Evolutionary conservation across 2,797 vertebrate species (phyloP), one percentile per base, ranked within the genome.

Genomic region (Ataeniobius toweri): DNA sequence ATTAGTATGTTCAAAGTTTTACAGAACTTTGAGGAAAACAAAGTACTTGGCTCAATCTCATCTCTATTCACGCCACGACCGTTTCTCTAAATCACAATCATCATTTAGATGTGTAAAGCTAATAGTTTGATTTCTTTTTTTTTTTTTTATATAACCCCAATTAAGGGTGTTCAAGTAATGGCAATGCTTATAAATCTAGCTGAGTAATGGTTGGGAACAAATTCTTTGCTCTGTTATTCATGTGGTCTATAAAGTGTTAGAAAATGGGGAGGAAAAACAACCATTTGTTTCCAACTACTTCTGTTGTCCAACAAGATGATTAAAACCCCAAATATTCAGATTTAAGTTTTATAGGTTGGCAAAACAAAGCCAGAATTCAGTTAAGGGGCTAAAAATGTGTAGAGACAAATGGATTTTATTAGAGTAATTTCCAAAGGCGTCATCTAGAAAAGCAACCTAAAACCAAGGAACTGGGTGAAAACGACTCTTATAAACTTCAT

Each of bases 171-270:
- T 74, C 56, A 12, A 72, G 69, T 58, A 63, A 55, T 18, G 26
- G 18, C 51, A 73, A 22, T 70, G 78, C 31, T 74, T 77, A 69
- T 51, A 59, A 82, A 79, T 51, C 55, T 58, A n/a, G 58, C 44
- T 36, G 36, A 61, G 41, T 61, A 48, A 75, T 76, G 50, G 74
- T 63, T 22, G 4, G 12, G 55, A 72, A 75, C 61, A 31, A 83
- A 74, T 78, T 65, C 36, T 65, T 75, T 74, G 67, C 48, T 39
- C 48, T 28, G 59, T 48, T 55, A 77, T 73, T 79, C 77, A 73
- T 79, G 77, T 73, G 61, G 77, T 73, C 77, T 79, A 68, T 79
- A 73, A 79, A 79, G 65, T 55, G 68, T 61, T 50, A 69, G 31
- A 36, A 69, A 69, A 69, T 5, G 41, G 41, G 18, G 50, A 58